These are phyloP conservation scores for Acrossocheilus wenchowensis DNA, from an alignment of 2,797 vertebrate species.

Conservation along the genomic window DNA sequence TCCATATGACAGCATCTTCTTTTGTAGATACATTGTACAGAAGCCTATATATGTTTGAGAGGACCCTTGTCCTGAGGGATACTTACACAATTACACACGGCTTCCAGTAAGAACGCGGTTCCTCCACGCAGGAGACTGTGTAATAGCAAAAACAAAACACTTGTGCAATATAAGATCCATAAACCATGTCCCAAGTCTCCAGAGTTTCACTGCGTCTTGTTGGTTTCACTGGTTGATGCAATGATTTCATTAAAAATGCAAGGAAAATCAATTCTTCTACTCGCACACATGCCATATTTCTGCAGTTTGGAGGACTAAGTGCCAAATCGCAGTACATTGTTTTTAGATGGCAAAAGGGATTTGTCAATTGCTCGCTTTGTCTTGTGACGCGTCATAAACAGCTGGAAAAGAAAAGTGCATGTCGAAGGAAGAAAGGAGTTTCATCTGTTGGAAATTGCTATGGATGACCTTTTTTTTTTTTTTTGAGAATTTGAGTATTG, in stretches of 20 bases:
- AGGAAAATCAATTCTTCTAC: constrained; percentile 39
- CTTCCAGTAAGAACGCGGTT: not conserved
- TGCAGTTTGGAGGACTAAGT: not conserved
- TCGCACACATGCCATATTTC: not conserved
- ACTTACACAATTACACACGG: constrained; percentile 14
- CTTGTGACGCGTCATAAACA: not conserved
- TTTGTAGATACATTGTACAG: constrained; percentile 18
- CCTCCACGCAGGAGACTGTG: not conserved
- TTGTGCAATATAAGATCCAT: not conserved
- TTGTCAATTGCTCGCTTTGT: not conserved
- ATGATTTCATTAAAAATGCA: constrained; percentile 51
- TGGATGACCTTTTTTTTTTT: not conserved
- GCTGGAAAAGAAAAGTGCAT: not conserved
- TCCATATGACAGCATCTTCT: not conserved
- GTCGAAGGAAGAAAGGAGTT: not conserved
- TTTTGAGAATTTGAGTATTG: not conserved
- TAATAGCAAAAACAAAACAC: not conserved
- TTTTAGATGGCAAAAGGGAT: not conserved
- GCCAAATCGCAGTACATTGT: not conserved
- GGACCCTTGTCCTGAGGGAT: constrained; percentile 13
- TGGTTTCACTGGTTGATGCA: constrained; percentile 59
- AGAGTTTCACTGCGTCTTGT: constrained; percentile 4
- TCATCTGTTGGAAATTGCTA: not conserved
- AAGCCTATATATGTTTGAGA: constrained; percentile 27
- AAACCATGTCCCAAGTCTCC: not conserved